Evolutionary conservation across 2,888 invertebrate genomes (phyloP).

Genomic region (Lycaena phlaeas): DNA sequence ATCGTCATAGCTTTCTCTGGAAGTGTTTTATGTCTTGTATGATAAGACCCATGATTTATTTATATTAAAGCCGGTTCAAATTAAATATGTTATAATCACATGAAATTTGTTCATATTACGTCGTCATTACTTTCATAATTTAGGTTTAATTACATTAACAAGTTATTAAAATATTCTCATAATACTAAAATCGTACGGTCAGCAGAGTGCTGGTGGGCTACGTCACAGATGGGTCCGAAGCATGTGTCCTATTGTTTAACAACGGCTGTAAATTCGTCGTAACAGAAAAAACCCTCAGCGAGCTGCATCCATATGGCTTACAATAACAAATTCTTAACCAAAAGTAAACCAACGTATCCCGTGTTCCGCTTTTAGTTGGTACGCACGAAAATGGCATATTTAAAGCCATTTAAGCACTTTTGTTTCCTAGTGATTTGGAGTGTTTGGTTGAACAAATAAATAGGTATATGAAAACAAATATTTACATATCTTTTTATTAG

Average conservation of each 20-base stretch:
- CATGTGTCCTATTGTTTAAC: conserved; percentile 65
- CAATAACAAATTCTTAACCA: conserved; percentile 68
- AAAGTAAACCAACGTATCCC: conserved; percentile 62
- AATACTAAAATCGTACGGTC: too few relatives aligned
- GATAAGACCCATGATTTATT: too few relatives aligned
- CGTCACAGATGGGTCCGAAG: conserved; percentile 47
- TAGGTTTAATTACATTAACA: too few relatives aligned
- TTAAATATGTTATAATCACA: too few relatives aligned
- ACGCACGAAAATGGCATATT: conserved; percentile 42
- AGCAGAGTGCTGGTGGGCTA: conserved; percentile 18
- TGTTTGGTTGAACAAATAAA: conserved; percentile 29
- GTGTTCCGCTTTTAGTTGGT: conserved; percentile 41
- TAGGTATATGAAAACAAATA: conserved; percentile 5
- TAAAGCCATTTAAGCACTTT: conserved; percentile 32
- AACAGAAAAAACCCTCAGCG: conserved; percentile 47
- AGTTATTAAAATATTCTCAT: too few relatives aligned
- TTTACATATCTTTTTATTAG: too few relatives aligned
- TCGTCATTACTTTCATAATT: too few relatives aligned
- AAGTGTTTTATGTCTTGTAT: too few relatives aligned
- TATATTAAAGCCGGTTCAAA: too few relatives aligned
- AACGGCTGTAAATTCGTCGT: conserved; percentile 52
- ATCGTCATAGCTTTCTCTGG: too few relatives aligned
- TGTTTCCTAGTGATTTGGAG: conserved; percentile 35
- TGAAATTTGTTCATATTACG: too few relatives aligned
- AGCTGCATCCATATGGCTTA: conserved; percentile 63